Conservation (phyloP, 2,797 vertebrate genomes). For the Takifugu ocellatus region DNA sequence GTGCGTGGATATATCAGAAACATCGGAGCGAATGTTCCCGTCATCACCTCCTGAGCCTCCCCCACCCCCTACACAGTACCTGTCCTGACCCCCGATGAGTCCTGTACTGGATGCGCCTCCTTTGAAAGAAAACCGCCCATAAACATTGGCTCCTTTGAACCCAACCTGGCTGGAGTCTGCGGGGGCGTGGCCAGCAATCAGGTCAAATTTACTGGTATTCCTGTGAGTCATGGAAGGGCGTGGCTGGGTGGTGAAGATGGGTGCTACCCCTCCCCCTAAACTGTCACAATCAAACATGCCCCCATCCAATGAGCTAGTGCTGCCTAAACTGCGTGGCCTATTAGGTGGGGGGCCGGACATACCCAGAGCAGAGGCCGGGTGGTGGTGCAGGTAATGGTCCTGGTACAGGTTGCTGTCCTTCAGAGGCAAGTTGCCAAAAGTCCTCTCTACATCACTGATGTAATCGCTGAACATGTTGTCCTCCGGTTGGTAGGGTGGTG, state of each 20-base stretch:
- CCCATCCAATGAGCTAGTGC: slow-evolving; percentile 93
- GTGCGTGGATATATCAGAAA: slow-evolving; percentile 98
- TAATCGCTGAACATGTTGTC: slow-evolving; percentile 99
- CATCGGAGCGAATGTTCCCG: slow-evolving; percentile 88
- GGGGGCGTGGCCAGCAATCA: slow-evolving; percentile 85
- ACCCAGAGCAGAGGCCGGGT: slow-evolving; percentile 81
- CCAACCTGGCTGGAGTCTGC: slow-evolving; percentile 73
- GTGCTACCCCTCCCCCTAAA: slow-evolving; percentile 82
- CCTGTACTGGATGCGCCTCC: slow-evolving; percentile 89
- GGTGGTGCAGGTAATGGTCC: slow-evolving; percentile 97
- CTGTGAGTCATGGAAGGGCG: slow-evolving; percentile 84
- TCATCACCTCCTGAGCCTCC: slow-evolving; percentile 81
- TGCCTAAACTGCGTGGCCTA: slow-evolving; percentile 95
- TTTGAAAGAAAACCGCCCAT: slow-evolving; percentile 98
- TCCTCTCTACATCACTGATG: slow-evolving; percentile 97
- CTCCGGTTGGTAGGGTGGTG: slow-evolving; percentile 84
- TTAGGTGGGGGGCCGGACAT: slow-evolving; percentile 80
- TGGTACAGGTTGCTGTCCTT: slow-evolving; percentile 99
- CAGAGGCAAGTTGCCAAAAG: slow-evolving; percentile 96
- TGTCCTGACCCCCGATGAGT: slow-evolving; percentile 82
- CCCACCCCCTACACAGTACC: slow-evolving; percentile 81
- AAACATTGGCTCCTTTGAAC: slow-evolving; percentile 89
- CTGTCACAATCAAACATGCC: slow-evolving; percentile 97
- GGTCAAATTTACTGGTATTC: slow-evolving; percentile 89
- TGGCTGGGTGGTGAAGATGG: slow-evolving; percentile 92